Evolutionary conservation across 2,888 invertebrate genomes (phyloP).

Genomic region (Melipona beecheii): DNA sequence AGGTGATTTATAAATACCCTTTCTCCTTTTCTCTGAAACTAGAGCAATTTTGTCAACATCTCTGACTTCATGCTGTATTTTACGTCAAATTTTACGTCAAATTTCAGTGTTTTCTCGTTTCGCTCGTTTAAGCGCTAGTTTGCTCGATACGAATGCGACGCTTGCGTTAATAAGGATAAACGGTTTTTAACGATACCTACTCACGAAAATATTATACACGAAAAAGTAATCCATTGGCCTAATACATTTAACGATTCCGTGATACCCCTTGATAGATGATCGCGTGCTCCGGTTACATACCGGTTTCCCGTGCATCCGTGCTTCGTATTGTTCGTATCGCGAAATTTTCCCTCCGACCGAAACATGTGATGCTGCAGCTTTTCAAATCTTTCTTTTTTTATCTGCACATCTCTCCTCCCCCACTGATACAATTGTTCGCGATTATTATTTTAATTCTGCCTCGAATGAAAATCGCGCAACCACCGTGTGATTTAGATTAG

Average conservation of each 20-base stretch:
- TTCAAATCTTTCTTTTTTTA: background rate
- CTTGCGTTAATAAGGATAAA: constrained; percentile 5
- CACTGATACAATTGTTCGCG: background rate
- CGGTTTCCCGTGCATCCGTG: constrained; percentile 2
- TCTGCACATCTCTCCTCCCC: too few relatives aligned
- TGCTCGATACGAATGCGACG: background rate
- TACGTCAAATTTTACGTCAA: background rate
- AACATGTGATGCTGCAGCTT: background rate
- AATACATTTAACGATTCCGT: constrained; percentile 32
- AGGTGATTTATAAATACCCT: too few relatives aligned
- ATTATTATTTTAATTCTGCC: constrained; percentile 11
- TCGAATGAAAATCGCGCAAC: background rate
- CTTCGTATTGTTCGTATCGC: constrained; percentile 13
- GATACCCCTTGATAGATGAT: constrained; percentile 23
- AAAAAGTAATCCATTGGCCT: constrained; percentile 36
- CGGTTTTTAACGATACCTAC: constrained; percentile 1
- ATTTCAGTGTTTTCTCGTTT: too few relatives aligned
- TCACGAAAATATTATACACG: constrained; percentile 17
- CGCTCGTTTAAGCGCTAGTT: background rate
- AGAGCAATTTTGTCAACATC: too few relatives aligned
- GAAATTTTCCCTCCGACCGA: constrained; percentile 13
- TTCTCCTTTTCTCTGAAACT: background rate
- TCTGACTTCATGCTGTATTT: background rate
- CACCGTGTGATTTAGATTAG: too few relatives aligned
- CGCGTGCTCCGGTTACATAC: constrained; percentile 32